Conservation (phyloP, 2,888 invertebrate genomes). For the Ornithoptera priamus region DNA sequence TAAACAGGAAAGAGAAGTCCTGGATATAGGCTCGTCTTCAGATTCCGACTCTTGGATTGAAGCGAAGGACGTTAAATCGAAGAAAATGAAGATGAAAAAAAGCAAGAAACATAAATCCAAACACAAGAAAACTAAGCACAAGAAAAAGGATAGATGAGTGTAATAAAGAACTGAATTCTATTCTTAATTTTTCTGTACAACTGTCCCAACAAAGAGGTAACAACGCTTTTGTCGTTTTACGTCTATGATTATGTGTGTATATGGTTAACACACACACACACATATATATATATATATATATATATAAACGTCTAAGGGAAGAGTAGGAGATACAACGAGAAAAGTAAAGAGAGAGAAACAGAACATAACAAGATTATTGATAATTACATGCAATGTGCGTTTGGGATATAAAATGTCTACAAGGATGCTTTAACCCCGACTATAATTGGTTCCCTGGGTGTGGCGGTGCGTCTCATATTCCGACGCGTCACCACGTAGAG, state of each 20-base stretch:
- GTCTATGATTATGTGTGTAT: too few species aligned
- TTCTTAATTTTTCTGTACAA: background rate
- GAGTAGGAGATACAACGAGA: too few species aligned
- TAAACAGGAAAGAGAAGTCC: constrained; percentile 40
- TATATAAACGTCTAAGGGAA: background rate
- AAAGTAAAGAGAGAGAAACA: too few species aligned
- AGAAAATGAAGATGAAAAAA: constrained; percentile 69
- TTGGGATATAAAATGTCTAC: too few species aligned
- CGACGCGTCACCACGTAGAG: too few species aligned
- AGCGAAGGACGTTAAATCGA: constrained; percentile 57
- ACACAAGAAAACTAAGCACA: constrained; percentile 66
- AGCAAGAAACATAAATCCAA: constrained; percentile 69
- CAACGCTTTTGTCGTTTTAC: background rate
- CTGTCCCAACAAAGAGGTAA: background rate
- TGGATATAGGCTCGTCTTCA: constrained; percentile 53
- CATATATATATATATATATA: too few species aligned
- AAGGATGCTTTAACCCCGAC: too few species aligned
- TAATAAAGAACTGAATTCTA: background rate
- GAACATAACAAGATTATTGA: too few species aligned
- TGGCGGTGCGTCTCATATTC: too few species aligned
- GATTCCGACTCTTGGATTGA: constrained; percentile 78
- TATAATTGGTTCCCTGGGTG: too few species aligned
- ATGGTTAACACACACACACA: too few species aligned
- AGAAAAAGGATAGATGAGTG: constrained; percentile 61
- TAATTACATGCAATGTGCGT: too few species aligned